Evolutionary conservation across 2,888 invertebrate species (phyloP), one percentile per base, ranked within the genome.

Genomic region (Chrysolina americana): DNA sequence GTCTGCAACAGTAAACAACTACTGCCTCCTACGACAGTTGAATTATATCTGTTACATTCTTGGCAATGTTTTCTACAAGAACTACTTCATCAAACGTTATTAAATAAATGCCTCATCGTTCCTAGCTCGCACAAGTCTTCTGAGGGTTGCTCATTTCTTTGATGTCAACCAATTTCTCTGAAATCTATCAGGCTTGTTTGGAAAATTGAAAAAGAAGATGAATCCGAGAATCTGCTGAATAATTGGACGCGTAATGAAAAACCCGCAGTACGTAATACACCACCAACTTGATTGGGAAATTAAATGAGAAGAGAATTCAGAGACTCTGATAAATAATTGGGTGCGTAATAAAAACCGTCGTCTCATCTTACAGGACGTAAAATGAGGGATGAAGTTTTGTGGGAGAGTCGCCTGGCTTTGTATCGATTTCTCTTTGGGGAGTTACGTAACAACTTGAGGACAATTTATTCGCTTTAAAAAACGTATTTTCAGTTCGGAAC

Each of bases 371-470:
- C 59, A 28, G 28, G 15, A 23, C 28, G 59, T 6, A 59, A 59
- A 28, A 59, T 36, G 59, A 59, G 59, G 36, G 36, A 59, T 59
- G 59, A 36, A 59, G 36, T 59, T 59, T 59, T n/a, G 10, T 59
- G 15, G 23, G 47, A 36, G 28, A 36, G 59, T 36, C 59, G 59
- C 28, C 23, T n/a, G 28, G 59, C n/a, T 28, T 15, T n/a, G 59
- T 59, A 59, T 59, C 59, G 59, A 59, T 59, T n/a, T 59, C 59
- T 59, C 28, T 23, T 36, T 28, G 36, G 59, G 28, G 23, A 59
- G 59, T 59, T 59, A n/a, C 59, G n/a, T 59, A 59, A 59, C 28
- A 59, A 59, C 36, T 59, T 59, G 59, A 23, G 59, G 59, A 59
- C 28, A 36, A 36, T 59, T 59, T 36, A 59, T 59, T 59, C 59